These are phyloP conservation scores for Euborellia annulipes DNA, from an alignment of 1,140 invertebrate species.

Conservation along the genomic window DNA sequence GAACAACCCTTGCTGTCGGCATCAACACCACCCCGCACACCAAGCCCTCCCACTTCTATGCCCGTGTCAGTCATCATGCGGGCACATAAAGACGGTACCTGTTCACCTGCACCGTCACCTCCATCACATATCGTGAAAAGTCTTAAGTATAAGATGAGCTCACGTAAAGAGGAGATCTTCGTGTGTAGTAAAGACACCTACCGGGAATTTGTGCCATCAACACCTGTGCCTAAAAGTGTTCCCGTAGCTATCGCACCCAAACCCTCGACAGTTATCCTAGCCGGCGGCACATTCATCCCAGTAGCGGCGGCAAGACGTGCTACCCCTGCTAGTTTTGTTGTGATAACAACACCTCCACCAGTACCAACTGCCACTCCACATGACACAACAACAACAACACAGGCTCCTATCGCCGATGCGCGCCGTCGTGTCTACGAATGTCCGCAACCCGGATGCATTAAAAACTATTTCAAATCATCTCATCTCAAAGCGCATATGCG, in stretches of 20 bases:
- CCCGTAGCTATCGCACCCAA: slow-evolving; percentile 27
- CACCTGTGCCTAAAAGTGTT: slow-evolving; percentile 7
- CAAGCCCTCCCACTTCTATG: slow-evolving; percentile 27
- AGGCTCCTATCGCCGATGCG: slow-evolving; percentile 23
- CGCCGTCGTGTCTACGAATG: slow-evolving; percentile 71
- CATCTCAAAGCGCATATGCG: slow-evolving; percentile 89
- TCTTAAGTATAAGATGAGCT: slow-evolving; percentile 63
- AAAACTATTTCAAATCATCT: slow-evolving; percentile 95
- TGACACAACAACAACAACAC: background rate
- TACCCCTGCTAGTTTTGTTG: slow-evolving; percentile 15
- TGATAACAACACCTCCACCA: slow-evolving; percentile 23
- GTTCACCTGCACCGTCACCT: slow-evolving; percentile 31
- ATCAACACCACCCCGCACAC: slow-evolving; percentile 29
- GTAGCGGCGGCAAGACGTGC: slow-evolving; percentile 16
- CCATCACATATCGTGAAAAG: slow-evolving; percentile 49
- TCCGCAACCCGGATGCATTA: slow-evolving; percentile 66
- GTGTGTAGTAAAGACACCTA: slow-evolving; percentile 36
- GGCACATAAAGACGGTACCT: slow-evolving; percentile 56
- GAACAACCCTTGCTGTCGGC: too few species aligned
- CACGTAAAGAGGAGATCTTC: slow-evolving; percentile 41
- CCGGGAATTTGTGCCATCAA: too few species aligned
- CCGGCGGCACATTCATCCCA: slow-evolving; percentile 18
- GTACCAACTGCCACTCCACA: slow-evolving; percentile 9
- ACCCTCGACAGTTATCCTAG: slow-evolving; percentile 15
- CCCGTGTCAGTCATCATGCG: slow-evolving; percentile 62